Evolutionary conservation across 1,140 invertebrate species (phyloP), one percentile per base, ranked within the genome.

Genomic region (Pogonus chalceus): DNA sequence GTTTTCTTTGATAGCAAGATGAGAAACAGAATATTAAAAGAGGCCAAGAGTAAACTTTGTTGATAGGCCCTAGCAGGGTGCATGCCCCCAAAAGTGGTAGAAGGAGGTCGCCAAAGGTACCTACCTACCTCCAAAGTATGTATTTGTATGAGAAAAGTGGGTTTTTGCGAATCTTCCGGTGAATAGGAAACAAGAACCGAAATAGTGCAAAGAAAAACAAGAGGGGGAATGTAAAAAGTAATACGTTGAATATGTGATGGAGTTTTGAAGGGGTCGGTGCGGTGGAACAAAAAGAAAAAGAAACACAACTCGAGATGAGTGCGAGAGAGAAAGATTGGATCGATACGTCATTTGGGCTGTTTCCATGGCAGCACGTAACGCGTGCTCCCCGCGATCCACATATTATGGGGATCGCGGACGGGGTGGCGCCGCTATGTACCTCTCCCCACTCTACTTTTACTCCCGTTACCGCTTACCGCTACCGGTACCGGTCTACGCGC

Each of bases 171-270:
- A 31, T 31, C 26, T 31, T 31, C 14, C 26, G 26, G 26, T 31
- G 26, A 31, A 14, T 31, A 31, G 26, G 26, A 31, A 60, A 60
- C 58, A 62, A 61, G 56, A 57, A 55, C 59, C 52, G 56, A 58
- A 60, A 64, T 59, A 59, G 56, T 58, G 60, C 55, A 59, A 61
- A 62, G 59, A 62, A 63, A 62, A 65, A 65, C 58, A 60, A 64
- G 58, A 43, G 37, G 51, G 56, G 57, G 53, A 21, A 62, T 60
- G 58, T 63, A 64, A 65, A 67, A 69, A 66, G 67, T 68, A 69
- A 68, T 69, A 68, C 63, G 65, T 68, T 69, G 67, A 68, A 69
- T 69, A 69, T 69, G 67, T 69, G 67, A 67, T 67, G 65, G 64
- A 26, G 58, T 56, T 49, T 52, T 54, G 35, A 20, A 47, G 52